Conservation (phyloP, 2,797 vertebrate species). For the Vultur gryphus region DNA sequence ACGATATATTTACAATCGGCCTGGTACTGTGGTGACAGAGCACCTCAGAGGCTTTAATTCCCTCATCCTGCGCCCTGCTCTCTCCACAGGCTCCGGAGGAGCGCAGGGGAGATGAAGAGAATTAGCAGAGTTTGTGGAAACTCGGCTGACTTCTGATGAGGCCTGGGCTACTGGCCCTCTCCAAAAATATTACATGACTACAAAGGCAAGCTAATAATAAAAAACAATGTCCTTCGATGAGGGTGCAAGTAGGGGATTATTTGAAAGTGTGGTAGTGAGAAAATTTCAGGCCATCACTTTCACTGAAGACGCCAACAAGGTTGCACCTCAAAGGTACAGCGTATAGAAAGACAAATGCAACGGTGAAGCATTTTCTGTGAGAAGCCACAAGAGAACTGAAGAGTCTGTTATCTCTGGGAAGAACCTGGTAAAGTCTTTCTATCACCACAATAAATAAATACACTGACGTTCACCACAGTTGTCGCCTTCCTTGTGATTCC, state of each 20-base stretch:
- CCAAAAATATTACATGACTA: background rate
- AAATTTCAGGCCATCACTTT: background rate
- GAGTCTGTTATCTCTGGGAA: background rate
- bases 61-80: accelerated
- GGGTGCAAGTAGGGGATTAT: background rate
- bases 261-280: background rate
- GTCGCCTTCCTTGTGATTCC: accelerated
- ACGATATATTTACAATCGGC: background rate
- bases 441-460: background rate
- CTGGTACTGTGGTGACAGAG: background rate
- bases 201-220: background rate
- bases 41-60: background rate
- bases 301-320: background rate
- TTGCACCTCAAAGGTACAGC: background rate
- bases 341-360: background rate
- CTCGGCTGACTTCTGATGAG: background rate
- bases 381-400: background rate
- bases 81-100: background rate
- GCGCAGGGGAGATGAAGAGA: background rate
- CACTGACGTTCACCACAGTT: accelerated
- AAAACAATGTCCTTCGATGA: background rate
- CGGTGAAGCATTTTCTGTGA: background rate
- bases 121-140: background rate
- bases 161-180: background rate
- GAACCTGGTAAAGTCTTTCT: background rate